Percentiles rank a stretch among this genome's conserved stretches.
Conservation (phyloP, 1,140 invertebrate genomes). For the Vanessa atalanta region DNA sequence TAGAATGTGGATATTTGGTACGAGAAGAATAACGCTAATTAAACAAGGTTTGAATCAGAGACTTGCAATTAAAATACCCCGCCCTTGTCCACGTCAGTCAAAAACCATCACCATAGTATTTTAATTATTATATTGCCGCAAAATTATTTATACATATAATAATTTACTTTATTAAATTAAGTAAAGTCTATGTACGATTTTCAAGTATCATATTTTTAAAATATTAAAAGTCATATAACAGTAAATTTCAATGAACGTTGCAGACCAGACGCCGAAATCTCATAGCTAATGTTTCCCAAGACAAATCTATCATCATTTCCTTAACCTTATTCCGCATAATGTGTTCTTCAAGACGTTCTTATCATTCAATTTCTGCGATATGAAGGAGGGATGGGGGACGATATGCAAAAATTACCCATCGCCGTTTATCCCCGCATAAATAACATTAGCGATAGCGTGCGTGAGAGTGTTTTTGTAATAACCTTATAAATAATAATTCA, state of each 20-base stretch:
- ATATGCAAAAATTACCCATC: slow-evolving; percentile 75
- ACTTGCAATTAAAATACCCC: too few relatives aligned
- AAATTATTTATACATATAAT: too few relatives aligned
- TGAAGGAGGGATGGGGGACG: slow-evolving; percentile 48
- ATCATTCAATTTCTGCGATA: slow-evolving; percentile 74
- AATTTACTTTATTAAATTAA: too few relatives aligned
- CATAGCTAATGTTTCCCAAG: slow-evolving; percentile 39
- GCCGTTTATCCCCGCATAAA: slow-evolving; percentile 76
- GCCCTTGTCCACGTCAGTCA: too few relatives aligned
- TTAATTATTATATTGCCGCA: too few relatives aligned
- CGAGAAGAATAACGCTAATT: too few relatives aligned
- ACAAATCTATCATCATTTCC: slow-evolving; percentile 53
- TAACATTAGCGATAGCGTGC: slow-evolving; percentile 73
- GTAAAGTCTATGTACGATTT: too few relatives aligned
- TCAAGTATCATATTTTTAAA: too few relatives aligned
- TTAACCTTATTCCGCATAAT: slow-evolving; percentile 41
- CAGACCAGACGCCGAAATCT: slow-evolving; percentile 16
- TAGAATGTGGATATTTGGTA: too few relatives aligned
- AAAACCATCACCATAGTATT: too few relatives aligned
- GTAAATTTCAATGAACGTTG: neutral
- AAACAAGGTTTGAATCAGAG: too few relatives aligned
- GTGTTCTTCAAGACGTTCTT: slow-evolving; percentile 50
- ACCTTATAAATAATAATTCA: slow-evolving; percentile 80
- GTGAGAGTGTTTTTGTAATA: slow-evolving; percentile 79
- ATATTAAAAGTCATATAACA: too few relatives aligned